A percentile compares a stretch with the other conserved stretches of the same genome.
Conservation (phyloP, 2,113 vertebrate genomes). For the Menura novaehollandiae region DNA sequence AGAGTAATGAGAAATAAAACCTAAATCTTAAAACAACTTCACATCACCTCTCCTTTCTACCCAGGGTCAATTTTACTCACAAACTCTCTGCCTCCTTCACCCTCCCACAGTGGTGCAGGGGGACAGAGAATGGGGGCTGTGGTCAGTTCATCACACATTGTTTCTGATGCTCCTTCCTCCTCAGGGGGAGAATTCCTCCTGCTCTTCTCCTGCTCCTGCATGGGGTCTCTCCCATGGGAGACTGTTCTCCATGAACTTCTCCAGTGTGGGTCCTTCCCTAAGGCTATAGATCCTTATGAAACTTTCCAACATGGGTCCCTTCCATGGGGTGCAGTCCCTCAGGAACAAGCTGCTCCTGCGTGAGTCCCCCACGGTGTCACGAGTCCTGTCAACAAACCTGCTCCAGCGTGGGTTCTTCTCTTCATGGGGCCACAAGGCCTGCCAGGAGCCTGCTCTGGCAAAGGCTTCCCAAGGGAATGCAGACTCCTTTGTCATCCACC, state of each 20-base stretch:
- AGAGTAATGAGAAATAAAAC: not conserved
- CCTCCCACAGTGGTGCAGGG: not conserved
- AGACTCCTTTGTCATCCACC: not conserved
- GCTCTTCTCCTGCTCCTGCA: not conserved
- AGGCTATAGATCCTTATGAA: not conserved
- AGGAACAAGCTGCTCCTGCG: not conserved
- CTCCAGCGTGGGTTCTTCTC: not conserved
- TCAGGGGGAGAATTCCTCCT: not conserved
- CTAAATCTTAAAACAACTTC: not conserved
- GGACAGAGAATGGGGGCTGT: not conserved
- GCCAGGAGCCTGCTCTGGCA: not conserved
- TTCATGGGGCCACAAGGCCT: not conserved
- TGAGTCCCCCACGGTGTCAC: not conserved
- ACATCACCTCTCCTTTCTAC: not conserved
- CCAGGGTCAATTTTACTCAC: not conserved
- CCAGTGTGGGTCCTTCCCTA: not conserved
- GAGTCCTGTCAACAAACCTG: not conserved
- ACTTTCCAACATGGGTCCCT: accelerated
- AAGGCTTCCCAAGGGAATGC: not conserved
- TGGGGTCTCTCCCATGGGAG: not conserved
- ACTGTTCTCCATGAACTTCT: not conserved
- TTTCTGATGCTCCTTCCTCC: not conserved
- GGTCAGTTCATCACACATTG: not conserved
- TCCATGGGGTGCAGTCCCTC: not conserved
- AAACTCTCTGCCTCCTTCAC: not conserved